phyloP scores from a whole-genome alignment of 2,888 invertebrate species.

The Cephonodes hylas region DNA sequence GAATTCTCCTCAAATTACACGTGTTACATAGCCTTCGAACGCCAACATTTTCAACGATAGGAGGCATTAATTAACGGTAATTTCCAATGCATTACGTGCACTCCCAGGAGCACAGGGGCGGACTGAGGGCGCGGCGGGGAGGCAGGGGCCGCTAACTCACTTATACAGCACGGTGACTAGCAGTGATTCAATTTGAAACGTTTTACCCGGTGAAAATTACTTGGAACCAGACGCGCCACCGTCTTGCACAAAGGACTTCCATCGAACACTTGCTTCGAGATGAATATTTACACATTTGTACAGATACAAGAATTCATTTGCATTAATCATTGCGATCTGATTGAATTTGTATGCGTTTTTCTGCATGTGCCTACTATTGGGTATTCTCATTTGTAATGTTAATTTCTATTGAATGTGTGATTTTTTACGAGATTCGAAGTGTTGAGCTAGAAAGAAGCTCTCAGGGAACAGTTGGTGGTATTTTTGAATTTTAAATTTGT shows the following conservation, averaged over 20 bases:
- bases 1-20: too few relatives aligned
- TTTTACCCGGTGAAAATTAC: conserved; percentile 59
- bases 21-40: not conserved
- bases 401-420: too few relatives aligned
- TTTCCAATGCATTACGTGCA: conserved; percentile 9
- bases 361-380: too few relatives aligned
- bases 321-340: not conserved
- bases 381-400: too few relatives aligned
- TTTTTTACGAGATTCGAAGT: too few relatives aligned
- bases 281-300: not conserved
- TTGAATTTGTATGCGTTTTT: not conserved
- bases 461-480: too few relatives aligned
- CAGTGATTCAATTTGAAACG: conserved; percentile 51
- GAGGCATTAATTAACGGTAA: conserved; percentile 17
- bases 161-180: conserved; percentile 40
- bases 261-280: not conserved
- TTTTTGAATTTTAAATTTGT: too few relatives aligned
- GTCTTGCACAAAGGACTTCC: not conserved
- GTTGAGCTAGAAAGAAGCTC: too few relatives aligned
- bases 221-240: conserved; percentile 16
- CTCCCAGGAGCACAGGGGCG: conserved; percentile 14
- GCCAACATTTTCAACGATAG: not conserved
- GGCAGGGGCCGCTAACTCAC: conserved; percentile 38
- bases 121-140: conserved; percentile 16
- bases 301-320: not conserved